Base-by-base conservation (phyloP, 2,113 vertebrate genomes). In the Anser brachyrhynchus region DNA sequence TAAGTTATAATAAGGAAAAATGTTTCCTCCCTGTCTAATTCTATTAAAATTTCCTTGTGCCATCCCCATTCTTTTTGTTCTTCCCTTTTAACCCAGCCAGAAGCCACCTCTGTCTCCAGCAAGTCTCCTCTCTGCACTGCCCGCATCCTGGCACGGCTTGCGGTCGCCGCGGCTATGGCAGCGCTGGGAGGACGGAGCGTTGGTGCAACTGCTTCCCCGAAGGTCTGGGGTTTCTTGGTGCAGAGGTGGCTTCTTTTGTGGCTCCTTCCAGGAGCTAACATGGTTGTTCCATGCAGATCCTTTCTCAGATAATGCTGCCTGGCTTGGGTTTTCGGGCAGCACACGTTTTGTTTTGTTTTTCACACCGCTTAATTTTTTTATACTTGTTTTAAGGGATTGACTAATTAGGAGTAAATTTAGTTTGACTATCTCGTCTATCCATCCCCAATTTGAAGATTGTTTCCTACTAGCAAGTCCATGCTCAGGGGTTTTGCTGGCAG, bases 1-100 rank as follows among this genome's bases (percentile, higher is more conserved):
- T 89, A 92, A 89, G 91, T 89, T 66, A 61, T 75, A 92, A 78
- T 49, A 64, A 93, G 67, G 82, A 76, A 49, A 77, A 82, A 79
- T 39, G 52, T 82, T 91, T 91, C 54, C 84, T 92, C 35, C 29
- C 16, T 52, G 33, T 13, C 66, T 95, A 89, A 95, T 92, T 89
- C 66, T 75, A 25, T 91, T 73, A 65, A 57, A 65, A 64, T 80
- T 84, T 84, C 28, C 58, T 79, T 61, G 14, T 62, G 41, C 62
- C 49, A 26, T 82, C 46, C 29, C 11, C 7, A 35, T 79, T 41
- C 84, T 3, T 0, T 74, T 95, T 86, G 13, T 61, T 91, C 18
- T 64, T 90, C 26, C 52, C 43, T 82, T 74, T 80, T 55, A 51
- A 51, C 31, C 29, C 67, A 41, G 49, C 44, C 95, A 44, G n/a